Conservation (phyloP, 2,888 invertebrate genomes). For the Acanthoscelides obtectus region DNA sequence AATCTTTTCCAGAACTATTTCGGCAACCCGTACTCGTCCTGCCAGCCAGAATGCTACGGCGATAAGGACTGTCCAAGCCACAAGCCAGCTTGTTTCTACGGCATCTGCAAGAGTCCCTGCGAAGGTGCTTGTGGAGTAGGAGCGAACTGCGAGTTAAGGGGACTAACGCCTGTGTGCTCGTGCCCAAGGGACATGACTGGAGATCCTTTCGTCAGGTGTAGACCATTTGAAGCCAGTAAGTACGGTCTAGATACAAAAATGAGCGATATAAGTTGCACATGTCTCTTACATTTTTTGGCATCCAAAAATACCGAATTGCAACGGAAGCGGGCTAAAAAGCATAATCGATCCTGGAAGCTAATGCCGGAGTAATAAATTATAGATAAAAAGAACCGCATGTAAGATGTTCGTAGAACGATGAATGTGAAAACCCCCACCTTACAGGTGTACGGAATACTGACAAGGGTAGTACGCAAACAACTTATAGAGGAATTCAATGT, state of each 20-base stretch:
- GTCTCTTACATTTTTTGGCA: no score
- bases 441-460: no score
- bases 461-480: no score
- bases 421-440: no score
- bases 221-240: conserved; percentile 75
- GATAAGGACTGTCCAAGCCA: conserved; percentile 74
- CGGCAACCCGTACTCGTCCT: conserved; percentile 72
- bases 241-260: conserved; percentile 17
- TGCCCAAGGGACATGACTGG: conserved; percentile 86
- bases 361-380: no score
- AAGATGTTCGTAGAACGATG: no score
- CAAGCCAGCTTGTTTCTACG: conserved; percentile 75
- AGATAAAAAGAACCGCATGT: no score
- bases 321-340: no score
- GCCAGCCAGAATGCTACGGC: conserved; percentile 74
- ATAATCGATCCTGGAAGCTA: no score
- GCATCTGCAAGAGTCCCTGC: conserved; percentile 80
- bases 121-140: conserved; percentile 73
- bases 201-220: conserved; percentile 76
- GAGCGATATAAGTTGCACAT: no score
- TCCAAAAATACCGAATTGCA: no score
- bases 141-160: conserved; percentile 75
- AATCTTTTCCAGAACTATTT: conserved; percentile 50
- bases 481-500: no score
- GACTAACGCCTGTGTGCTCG: conserved; percentile 77